phyloP scores from a whole-genome alignment of 2,797 vertebrate genomes.

The Lateolabrax maculatus region DNA sequence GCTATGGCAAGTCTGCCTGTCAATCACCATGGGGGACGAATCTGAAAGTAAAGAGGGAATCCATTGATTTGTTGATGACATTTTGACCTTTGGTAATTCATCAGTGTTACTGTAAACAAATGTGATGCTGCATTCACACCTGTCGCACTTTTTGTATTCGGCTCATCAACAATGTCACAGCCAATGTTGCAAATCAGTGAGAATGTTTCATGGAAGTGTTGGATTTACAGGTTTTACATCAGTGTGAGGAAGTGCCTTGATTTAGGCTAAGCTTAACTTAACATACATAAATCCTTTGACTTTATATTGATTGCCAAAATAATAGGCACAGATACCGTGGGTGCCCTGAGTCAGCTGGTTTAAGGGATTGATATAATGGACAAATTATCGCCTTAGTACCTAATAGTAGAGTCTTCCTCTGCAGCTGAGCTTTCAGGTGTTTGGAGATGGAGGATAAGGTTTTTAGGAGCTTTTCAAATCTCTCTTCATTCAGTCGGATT shows the following conservation, averaged over 20 bases:
- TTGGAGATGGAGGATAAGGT: constrained; percentile 77
- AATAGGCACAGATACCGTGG: no score
- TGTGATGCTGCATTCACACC: neutral
- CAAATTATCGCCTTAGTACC: constrained; percentile 60
- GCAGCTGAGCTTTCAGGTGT: constrained; percentile 78
- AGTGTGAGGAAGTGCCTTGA: no score
- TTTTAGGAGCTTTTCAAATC: constrained; percentile 80
- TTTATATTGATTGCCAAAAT: no score
- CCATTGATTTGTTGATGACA: neutral
- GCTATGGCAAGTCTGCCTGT: constrained; percentile 77
- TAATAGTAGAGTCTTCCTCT: constrained; percentile 81
- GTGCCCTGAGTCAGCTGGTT: neutral
- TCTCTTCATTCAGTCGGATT: constrained; percentile 79
- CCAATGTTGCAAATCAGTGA: no score
- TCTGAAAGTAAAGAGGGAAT: constrained; percentile 65
- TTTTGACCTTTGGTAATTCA: neutral
- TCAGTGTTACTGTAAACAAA: no score
- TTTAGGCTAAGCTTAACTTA: no score
- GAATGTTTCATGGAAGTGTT: no score
- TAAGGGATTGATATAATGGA: neutral
- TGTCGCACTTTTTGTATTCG: neutral
- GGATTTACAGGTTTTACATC: no score
- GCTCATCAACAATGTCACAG: no score
- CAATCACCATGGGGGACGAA: constrained; percentile 67
- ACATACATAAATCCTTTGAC: no score